A percentile compares a stretch with the other conserved stretches of the same genome.
Conservation (phyloP, 2,888 invertebrate genomes). For the Cremastinae sp. region DNA sequence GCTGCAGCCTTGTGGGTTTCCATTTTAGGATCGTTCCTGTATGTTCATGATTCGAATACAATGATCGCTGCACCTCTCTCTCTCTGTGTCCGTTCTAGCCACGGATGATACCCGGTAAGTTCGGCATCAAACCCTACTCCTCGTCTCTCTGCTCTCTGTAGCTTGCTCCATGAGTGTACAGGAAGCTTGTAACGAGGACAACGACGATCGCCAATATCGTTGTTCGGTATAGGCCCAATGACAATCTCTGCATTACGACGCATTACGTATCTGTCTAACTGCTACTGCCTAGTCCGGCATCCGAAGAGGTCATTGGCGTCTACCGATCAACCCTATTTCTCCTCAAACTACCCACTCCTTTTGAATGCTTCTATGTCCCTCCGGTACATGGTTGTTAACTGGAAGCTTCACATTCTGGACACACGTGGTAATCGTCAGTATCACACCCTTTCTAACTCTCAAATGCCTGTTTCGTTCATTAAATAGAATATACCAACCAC, state of each 20-base stretch:
- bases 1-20: conserved; percentile 11
- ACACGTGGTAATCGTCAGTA: conserved; percentile 30
- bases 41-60: conserved; percentile 44
- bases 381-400: conserved; percentile 28
- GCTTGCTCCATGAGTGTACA: not conserved
- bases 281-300: conserved; percentile 2
- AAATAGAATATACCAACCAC: no score
- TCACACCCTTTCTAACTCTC: conserved; percentile 2
- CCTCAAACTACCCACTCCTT: not conserved
- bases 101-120: conserved; percentile 34
- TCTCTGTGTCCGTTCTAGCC: conserved; percentile 19
- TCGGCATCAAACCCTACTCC: conserved; percentile 12
- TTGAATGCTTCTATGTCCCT: conserved; percentile 5
- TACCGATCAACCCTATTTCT: not conserved
- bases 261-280: conserved; percentile 41
- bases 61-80: conserved; percentile 32
- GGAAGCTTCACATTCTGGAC: conserved; percentile 12
- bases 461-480: not conserved
- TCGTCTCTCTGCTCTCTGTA: conserved; percentile 1
- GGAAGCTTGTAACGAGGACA: conserved; percentile 28
- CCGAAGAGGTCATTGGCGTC: conserved; percentile 25
- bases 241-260: conserved; percentile 42
- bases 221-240: conserved; percentile 29
- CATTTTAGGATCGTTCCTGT: conserved; percentile 23
- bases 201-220: conserved; percentile 49